A percentile compares a stretch with the other conserved stretches of the same genome.
phyloP scores from a whole-genome alignment of 2,113 vertebrate species.

The Anser cygnoides region DNA sequence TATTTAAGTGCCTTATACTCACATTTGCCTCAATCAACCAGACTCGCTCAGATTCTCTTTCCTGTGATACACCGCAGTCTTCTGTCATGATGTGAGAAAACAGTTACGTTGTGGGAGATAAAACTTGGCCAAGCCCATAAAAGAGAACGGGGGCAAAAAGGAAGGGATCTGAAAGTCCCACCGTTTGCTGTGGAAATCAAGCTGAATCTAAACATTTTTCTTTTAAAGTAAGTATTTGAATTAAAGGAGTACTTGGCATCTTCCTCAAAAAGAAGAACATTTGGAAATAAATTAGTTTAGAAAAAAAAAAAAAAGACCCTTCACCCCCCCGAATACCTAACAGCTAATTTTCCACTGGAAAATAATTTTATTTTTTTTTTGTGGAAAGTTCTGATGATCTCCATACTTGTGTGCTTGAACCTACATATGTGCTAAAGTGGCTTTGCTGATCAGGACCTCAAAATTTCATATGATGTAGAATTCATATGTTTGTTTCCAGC shows the following conservation, averaged over 20 bases:
- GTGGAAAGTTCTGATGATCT: constrained; percentile 19
- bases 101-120: constrained; percentile 26
- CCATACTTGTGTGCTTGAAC: background rate
- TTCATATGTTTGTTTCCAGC: background rate
- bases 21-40: background rate
- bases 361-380: background rate
- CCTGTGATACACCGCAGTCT: background rate
- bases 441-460: constrained; percentile 8
- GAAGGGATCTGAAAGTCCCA: background rate
- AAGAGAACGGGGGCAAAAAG: constrained; percentile 13
- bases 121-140: background rate
- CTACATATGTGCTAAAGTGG: background rate
- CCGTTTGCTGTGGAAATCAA: constrained; percentile 2
- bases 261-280: constrained; percentile 30
- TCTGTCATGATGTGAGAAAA: background rate
- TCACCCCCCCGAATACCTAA: background rate
- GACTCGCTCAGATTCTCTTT: background rate
- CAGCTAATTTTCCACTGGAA: constrained; percentile 30
- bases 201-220: background rate
- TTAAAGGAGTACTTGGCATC: constrained; percentile 20
- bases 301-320: background rate
- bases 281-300: background rate
- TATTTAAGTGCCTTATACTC: background rate
- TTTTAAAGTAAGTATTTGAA: constrained; percentile 47
- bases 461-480: background rate